phyloP scores from a whole-genome alignment of 2,113 vertebrate species.

The Hucho hucho region DNA sequence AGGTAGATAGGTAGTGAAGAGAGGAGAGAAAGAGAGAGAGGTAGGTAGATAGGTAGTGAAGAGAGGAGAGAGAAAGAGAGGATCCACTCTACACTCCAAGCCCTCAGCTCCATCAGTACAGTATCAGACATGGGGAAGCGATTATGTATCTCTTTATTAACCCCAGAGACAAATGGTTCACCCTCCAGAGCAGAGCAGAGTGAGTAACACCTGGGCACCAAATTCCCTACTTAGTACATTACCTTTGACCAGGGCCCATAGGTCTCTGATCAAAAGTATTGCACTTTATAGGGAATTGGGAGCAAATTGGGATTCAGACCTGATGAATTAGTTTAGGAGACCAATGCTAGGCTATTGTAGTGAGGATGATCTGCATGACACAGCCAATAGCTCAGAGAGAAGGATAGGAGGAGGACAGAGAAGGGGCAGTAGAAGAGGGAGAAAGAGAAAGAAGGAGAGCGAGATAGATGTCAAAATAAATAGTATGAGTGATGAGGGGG shows the following conservation, averaged over 20 bases:
- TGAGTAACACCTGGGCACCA: constrained; percentile 78
- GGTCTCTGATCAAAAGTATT: no score
- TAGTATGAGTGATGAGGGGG: constrained; percentile 82
- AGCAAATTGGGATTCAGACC: constrained; percentile 55
- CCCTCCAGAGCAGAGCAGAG: constrained; percentile 73
- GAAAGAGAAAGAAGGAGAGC: constrained; percentile 21
- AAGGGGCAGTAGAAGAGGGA: constrained; percentile 29
- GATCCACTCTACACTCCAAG: no score
- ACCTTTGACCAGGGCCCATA: no score
- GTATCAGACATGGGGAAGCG: constrained; percentile 78
- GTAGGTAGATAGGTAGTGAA: constrained; percentile 25
- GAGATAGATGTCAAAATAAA: constrained; percentile 62
- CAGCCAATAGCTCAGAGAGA: constrained; percentile 76
- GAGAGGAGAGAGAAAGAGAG: not conserved
- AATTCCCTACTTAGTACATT: no score
- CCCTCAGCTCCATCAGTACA: not conserved
- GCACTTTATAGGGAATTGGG: no score
- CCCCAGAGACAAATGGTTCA: constrained; percentile 42
- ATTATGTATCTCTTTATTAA: constrained; percentile 92
- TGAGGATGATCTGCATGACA: constrained; percentile 67
- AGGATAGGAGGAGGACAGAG: constrained; percentile 52
- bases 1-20: constrained; percentile 40
- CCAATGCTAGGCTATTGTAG: constrained; percentile 85
- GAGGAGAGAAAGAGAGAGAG: constrained; percentile 7
- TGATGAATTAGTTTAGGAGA: constrained; percentile 92